phyloP scores from a whole-genome alignment of 1,140 invertebrate species.

The Drosophila bifasciata region DNA sequence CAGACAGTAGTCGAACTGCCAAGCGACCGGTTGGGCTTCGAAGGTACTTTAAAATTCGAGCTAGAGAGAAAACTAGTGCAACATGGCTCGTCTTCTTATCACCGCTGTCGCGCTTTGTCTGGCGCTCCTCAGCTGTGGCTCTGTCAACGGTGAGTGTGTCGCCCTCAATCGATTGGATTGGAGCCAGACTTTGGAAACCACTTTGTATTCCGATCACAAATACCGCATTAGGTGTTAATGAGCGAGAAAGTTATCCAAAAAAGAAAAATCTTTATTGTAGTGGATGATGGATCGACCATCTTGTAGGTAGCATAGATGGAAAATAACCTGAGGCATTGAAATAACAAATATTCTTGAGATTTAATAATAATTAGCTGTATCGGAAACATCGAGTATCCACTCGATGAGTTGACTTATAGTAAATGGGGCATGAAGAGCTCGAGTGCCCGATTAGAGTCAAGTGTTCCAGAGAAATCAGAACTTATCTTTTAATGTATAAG shows the following conservation, averaged over 20 bases:
- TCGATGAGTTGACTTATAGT: slow-evolving; percentile 18
- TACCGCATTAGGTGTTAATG: slow-evolving; percentile 42
- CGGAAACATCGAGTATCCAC: slow-evolving; percentile 14
- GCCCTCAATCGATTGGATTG: slow-evolving; percentile 31
- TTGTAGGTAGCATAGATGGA: too few relatives aligned
- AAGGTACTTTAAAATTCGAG: not conserved
- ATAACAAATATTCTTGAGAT: not conserved
- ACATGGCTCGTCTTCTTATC: slow-evolving; percentile 53
- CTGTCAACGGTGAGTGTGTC: slow-evolving; percentile 63
- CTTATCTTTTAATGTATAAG: not conserved
- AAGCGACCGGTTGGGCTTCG: slow-evolving; percentile 45
- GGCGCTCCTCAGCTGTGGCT: slow-evolving; percentile 30
- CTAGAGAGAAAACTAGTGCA: slow-evolving; percentile 34
- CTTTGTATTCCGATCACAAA: slow-evolving; percentile 51
- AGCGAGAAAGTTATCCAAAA: slow-evolving; percentile 37
- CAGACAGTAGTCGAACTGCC: slow-evolving; percentile 58
- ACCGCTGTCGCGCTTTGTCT: slow-evolving; percentile 33
- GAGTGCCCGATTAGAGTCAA: slow-evolving; percentile 25
- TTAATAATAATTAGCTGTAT: slow-evolving; percentile 29
- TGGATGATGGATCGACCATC: too few relatives aligned
- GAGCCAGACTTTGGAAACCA: slow-evolving; percentile 6
- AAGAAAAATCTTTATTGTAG: too few relatives aligned
- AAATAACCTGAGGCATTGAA: not conserved
- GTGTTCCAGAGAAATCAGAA: slow-evolving; percentile 22
- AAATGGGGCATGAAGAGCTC: not conserved